Evolutionary conservation across 2,888 invertebrate genomes (phyloP).

Genomic region (Synergus japonicus): DNA sequence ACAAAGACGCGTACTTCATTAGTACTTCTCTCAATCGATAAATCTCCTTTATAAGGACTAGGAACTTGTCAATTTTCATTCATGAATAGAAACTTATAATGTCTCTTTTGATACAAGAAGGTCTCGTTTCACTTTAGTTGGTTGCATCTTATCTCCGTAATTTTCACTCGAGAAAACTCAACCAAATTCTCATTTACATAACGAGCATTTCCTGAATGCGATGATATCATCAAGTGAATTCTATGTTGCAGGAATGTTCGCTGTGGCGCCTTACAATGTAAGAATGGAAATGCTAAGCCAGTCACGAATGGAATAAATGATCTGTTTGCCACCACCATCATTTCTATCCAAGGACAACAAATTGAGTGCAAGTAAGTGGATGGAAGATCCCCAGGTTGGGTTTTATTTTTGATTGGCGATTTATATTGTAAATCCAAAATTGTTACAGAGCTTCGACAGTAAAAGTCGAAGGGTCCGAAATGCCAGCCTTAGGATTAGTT

Average conservation of each 20-base stretch:
- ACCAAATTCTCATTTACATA: conserved; percentile 1
- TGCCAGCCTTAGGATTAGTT: conserved; percentile 90
- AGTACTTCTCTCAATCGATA: conserved; percentile 21
- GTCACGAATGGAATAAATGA: conserved; percentile 88
- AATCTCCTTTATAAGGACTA: conserved; percentile 14
- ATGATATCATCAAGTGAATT: conserved; percentile 38
- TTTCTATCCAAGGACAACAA: conserved; percentile 92
- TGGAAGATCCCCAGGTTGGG: background rate
- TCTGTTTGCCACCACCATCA: conserved; percentile 91
- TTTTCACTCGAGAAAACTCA: conserved; percentile 1
- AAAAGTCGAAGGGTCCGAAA: conserved; percentile 49
- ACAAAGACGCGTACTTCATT: conserved; percentile 16
- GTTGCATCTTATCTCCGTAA: background rate
- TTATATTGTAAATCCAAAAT: background rate
- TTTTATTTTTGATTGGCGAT: background rate
- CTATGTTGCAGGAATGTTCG: conserved; percentile 85
- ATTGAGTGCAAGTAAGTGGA: conserved; percentile 97
- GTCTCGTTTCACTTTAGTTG: background rate
- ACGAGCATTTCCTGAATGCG: conserved; percentile 8
- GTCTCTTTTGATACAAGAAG: background rate
- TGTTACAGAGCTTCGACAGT: conserved; percentile 51
- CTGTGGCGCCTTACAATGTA: conserved; percentile 97
- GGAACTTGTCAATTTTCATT: background rate
- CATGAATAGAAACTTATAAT: background rate
- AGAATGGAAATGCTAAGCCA: conserved; percentile 90